phyloP scores from a whole-genome alignment of 1,140 invertebrate species.

The Oncopodura yosiiana region DNA sequence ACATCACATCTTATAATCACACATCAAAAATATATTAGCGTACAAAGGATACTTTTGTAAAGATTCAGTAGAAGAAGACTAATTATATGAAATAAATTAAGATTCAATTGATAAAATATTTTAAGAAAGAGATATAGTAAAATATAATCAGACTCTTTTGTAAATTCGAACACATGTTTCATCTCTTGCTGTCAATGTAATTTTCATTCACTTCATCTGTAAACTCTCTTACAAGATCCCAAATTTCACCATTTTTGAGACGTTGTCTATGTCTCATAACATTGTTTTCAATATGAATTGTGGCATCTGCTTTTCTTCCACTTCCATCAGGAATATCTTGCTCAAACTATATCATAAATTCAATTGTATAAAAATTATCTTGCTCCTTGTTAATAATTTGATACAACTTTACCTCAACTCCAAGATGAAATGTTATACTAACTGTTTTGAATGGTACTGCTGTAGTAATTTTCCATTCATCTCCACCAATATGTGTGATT shows the following conservation, averaged over 20 bases:
- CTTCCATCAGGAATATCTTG: no score
- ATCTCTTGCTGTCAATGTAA: slow-evolving; percentile 1
- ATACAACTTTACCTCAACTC: neutral
- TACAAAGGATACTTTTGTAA: no score
- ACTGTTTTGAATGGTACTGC: slow-evolving; percentile 3
- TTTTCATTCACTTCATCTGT: slow-evolving; percentile 7
- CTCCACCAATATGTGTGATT: no score
- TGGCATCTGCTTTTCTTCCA: neutral
- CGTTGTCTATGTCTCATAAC: neutral
- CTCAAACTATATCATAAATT: no score
- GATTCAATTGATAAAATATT: no score
- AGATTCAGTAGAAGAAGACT: no score
- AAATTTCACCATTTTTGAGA: neutral
- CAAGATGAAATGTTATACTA: neutral
- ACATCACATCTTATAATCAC: no score
- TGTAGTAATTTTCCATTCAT: neutral
- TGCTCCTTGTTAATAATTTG: no score
- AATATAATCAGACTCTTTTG: neutral
- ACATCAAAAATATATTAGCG: no score
- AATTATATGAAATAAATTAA: no score
- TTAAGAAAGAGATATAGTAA: no score
- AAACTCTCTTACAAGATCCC: neutral
- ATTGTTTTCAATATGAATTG: neutral
- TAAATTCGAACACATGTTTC: neutral
- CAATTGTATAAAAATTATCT: no score